A percentile compares a stretch with the other conserved stretches of the same genome.
Evolutionary conservation across 1,140 invertebrate species (phyloP).

Genomic region (Magallana angulata): DNA sequence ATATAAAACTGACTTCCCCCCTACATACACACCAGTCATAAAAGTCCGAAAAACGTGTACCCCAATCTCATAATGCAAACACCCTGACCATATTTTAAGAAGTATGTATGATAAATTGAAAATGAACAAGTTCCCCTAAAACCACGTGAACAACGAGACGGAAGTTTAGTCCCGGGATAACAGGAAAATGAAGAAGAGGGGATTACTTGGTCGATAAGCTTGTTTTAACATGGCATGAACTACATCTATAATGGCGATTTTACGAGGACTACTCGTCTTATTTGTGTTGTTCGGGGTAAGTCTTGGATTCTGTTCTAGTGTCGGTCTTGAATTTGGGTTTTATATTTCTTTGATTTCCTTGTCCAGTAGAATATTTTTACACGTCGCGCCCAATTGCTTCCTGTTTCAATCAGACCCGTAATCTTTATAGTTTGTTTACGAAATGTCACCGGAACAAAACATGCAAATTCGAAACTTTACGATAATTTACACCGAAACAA

Average conservation of each 20-base stretch:
- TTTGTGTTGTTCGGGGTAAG: neutral
- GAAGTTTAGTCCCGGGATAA: conserved; percentile 22
- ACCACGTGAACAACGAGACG: neutral
- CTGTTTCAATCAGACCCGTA: neutral
- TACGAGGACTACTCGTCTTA: neutral
- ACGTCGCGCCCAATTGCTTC: neutral
- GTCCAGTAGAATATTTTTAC: too few relatives aligned
- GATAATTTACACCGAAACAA: too few relatives aligned
- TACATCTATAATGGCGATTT: neutral
- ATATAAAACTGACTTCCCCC: too few relatives aligned
- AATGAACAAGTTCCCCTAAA: conserved; percentile 14
- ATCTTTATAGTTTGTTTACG: too few relatives aligned
- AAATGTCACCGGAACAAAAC: too few relatives aligned
- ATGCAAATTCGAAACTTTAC: too few relatives aligned
- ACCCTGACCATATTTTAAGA: conserved; percentile 1
- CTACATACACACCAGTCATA: neutral
- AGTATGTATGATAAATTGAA: conserved; percentile 3
- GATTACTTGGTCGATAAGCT: neutral
- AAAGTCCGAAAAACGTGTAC: neutral
- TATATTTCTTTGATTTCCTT: neutral
- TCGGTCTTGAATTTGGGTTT: too few relatives aligned
- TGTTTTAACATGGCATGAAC: neutral
- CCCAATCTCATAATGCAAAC: neutral
- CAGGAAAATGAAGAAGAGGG: conserved; percentile 32
- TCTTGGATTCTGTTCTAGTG: neutral